phyloP scores from a whole-genome alignment of 2,797 vertebrate genomes.

The Sebastes jordani region DNA sequence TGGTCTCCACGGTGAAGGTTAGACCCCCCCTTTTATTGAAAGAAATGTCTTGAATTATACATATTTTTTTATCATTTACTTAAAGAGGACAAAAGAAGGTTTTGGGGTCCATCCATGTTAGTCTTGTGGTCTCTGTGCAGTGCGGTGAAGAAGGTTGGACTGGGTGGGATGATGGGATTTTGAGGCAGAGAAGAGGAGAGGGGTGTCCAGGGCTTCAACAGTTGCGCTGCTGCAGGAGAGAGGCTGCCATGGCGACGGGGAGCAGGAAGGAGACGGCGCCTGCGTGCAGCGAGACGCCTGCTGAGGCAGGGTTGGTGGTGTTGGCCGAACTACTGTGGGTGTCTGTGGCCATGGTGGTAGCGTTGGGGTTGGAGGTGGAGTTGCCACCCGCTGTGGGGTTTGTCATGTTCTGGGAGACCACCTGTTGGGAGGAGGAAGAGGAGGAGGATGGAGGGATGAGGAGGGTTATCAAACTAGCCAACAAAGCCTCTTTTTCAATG shows the following conservation, averaged over 20 bases:
- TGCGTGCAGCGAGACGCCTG: conserved; percentile 80
- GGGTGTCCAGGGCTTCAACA: conserved; percentile 79
- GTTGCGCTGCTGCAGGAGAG: conserved; percentile 83
- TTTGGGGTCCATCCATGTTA: conserved; percentile 66
- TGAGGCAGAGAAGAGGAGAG: conserved; percentile 16
- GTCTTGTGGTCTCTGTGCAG: conserved; percentile 64
- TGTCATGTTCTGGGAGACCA: conserved; percentile 55
- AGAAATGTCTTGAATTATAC: conserved; percentile 51
- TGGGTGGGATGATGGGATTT: conserved; percentile 20
- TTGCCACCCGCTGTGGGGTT: conserved; percentile 28
- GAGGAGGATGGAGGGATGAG: neutral
- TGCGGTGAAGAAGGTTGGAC: conserved; percentile 36
- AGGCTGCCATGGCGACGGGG: conserved; percentile 78
- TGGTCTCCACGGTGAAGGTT: conserved; percentile 41
- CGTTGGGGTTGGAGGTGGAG: conserved; percentile 58
- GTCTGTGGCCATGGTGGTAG: conserved; percentile 55
- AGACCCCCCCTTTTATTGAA: conserved; percentile 25
- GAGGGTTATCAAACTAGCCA: neutral
- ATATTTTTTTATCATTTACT: conserved; percentile 49
- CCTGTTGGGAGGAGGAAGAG: conserved; percentile 47
- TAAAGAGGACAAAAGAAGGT: conserved; percentile 29
- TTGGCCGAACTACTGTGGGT: conserved; percentile 56
- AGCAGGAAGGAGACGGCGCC: conserved; percentile 76
- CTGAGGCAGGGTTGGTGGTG: conserved; percentile 71
- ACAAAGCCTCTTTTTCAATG: neutral